Base-by-base conservation (phyloP, 2,888 invertebrate genomes). In the Dioctria linearis region DNA sequence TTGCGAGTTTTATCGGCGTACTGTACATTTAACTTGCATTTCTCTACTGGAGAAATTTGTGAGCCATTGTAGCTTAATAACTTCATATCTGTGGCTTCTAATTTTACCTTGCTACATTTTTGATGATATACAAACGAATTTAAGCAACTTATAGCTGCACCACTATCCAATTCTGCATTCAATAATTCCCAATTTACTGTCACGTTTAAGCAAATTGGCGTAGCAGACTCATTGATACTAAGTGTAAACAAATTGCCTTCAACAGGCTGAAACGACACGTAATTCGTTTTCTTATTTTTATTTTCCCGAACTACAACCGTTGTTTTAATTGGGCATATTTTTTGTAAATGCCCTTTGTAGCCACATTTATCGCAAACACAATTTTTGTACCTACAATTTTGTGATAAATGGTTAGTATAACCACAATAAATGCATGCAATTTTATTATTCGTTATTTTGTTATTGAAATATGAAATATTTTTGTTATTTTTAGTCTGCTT, bases 291-390 rank as follows among this genome's bases (percentile, higher is more conserved):
- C 25, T 25, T 25, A 25, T 25, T 25, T 25, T 25, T 25, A 25
- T 25, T 25, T 25, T 25, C 25, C 25, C 25, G 25, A 25, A 25
- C 25, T 49, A 49, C 49, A 2, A 1, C 11, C 8, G 5, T 2
- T 11, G 51, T 51, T 51, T 63, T 63, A 39, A 11, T 25, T 39
- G 9, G n/a, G 6, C 73, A 73, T 42, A 73, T 57, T 57, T 59
- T 73, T 5, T 54, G 5, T 73, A 73, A 40, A 13, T 73, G 73
- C n/a, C 73, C 57, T 59, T 73, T 73, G 3, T 54, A 57, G 46
- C 11, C 9, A 59, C 59, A 73, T 9, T n/a, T 39, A 51, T 39
- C 40, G n/a, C 73, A 57, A 11, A 43, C 57, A 5, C 11, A 54
- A 43, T 73, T 59, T n/a, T 4, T 57, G 11, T 73, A 39, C 57